These are phyloP conservation scores for Agapornis canus DNA, from an alignment of 2,797 vertebrate genomes.

Conservation along the genomic window DNA sequence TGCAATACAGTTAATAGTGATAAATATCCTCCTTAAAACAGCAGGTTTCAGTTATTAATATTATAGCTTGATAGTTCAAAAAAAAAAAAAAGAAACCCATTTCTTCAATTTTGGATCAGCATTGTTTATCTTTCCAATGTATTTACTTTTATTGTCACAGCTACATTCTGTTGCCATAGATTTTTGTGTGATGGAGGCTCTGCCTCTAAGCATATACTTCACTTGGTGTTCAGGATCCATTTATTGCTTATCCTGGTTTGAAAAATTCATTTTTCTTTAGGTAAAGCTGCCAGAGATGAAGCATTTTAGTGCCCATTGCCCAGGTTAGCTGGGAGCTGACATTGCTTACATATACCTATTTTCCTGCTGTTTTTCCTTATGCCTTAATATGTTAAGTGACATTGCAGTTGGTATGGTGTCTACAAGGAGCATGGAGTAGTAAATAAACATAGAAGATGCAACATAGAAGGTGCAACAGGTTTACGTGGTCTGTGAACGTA, in stretches of 20 bases:
- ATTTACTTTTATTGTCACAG: constrained; percentile 8
- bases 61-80: neutral
- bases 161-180: neutral
- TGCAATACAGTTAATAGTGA: neutral
- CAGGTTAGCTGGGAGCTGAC: neutral
- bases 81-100: neutral
- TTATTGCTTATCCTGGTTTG: neutral
- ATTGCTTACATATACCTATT: neutral
- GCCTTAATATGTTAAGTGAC: neutral
- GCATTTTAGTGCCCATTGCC: neutral
- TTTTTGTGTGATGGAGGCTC: neutral
- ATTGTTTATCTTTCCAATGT: neutral
- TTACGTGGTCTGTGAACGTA: fast-evolving
- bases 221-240: neutral
- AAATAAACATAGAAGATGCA: neutral
- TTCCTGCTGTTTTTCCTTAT: neutral
- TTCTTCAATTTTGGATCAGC: neutral
- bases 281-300: neutral
- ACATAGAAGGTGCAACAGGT: neutral
- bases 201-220: neutral
- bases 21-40: neutral
- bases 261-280: neutral
- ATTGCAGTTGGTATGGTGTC: neutral
- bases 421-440: neutral
- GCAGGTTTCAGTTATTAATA: constrained; percentile 19